phyloP scores from a whole-genome alignment of 1,140 invertebrate species.

The Diuraphis noxia region DNA sequence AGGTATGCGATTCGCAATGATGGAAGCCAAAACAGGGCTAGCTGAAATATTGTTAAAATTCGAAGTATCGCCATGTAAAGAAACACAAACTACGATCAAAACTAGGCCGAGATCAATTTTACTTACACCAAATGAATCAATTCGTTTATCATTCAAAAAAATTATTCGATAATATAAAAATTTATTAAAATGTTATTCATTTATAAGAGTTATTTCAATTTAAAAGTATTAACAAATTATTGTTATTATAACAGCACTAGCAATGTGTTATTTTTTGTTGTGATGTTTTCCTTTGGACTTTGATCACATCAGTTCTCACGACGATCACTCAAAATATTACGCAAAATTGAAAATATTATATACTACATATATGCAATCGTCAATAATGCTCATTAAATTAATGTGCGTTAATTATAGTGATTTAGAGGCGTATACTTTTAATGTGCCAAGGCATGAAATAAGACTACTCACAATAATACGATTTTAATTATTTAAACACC shows the following conservation, averaged over 20 bases:
- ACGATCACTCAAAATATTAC: not conserved
- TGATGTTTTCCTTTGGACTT: not conserved
- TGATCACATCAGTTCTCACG: not conserved
- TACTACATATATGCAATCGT: too few relatives aligned
- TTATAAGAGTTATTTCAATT: not conserved
- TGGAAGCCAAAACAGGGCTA: conserved; percentile 64
- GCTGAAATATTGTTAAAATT: conserved; percentile 57
- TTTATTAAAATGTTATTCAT: not conserved
- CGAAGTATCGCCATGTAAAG: conserved; percentile 35
- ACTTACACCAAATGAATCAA: conserved; percentile 53
- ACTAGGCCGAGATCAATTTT: conserved; percentile 44
- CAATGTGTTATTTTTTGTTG: not conserved
- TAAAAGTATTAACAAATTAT: not conserved
- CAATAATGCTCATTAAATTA: not conserved
- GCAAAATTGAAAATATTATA: too few relatives aligned
- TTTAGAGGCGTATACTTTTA: not conserved
- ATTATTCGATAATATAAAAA: not conserved
- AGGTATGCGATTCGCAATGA: conserved; percentile 62
- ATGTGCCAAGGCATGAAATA: too few relatives aligned
- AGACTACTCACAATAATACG: too few relatives aligned
- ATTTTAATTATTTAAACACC: too few relatives aligned
- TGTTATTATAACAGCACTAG: not conserved
- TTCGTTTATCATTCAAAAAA: conserved; percentile 43
- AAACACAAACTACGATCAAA: conserved; percentile 55
- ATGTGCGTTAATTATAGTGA: not conserved